These are phyloP conservation scores for Characodon lateralis DNA, from an alignment of 2,797 vertebrate species.

Conservation along the genomic window DNA sequence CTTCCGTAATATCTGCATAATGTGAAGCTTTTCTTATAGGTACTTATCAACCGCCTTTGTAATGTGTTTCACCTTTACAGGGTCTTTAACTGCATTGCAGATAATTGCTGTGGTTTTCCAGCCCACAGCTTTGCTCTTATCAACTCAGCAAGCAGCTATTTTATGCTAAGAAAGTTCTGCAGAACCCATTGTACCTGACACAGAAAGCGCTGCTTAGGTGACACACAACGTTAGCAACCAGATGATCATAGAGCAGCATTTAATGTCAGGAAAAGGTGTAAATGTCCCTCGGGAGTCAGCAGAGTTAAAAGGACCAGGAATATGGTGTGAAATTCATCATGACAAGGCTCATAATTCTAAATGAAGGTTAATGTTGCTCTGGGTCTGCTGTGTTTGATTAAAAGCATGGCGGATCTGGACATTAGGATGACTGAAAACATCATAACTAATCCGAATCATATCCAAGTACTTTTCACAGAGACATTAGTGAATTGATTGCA, in stretches of 20 bases:
- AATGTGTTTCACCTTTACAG: constrained; percentile 16
- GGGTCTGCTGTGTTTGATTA: constrained; percentile 3
- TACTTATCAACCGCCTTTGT: constrained; percentile 8
- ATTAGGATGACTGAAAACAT: background rate
- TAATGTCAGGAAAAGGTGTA: constrained; percentile 2
- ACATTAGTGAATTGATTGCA: background rate
- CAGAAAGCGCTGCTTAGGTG: background rate
- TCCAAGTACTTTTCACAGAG: background rate
- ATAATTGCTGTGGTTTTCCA: constrained; percentile 39
- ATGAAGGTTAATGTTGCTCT: background rate
- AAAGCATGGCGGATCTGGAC: background rate
- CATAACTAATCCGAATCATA: background rate
- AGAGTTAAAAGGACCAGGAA: constrained; percentile 10
- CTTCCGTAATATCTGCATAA: background rate
- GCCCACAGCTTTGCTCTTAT: constrained; percentile 21
- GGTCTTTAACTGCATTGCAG: constrained; percentile 26
- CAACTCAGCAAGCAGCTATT: constrained; percentile 24
- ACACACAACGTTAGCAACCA: constrained; percentile 3
- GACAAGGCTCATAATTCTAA: background rate
- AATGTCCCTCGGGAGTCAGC: background rate
- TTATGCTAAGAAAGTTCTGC: constrained; percentile 15
- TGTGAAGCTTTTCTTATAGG: constrained; percentile 5
- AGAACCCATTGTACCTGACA: constrained; percentile 3
- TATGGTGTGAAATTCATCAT: constrained; percentile 7
- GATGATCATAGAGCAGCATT: constrained; percentile 11